phyloP scores from a whole-genome alignment of 53 echinoderm and acorn worm species.

The Patiria pectinifera region DNA sequence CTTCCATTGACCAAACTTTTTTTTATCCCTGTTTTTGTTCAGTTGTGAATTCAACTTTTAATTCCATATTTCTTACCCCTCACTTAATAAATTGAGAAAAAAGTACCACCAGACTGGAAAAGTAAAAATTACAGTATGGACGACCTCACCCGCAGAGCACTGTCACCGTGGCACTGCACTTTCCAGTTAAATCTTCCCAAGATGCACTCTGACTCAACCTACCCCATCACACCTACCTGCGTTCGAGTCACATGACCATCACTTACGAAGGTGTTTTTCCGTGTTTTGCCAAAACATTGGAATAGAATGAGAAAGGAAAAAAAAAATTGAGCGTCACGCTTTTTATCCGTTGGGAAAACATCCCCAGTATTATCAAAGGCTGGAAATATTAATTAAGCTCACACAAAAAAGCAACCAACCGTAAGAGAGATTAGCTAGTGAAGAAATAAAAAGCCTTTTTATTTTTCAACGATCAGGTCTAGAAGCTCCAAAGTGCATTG shows the following conservation, averaged over 20 bases:
- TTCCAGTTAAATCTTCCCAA: background rate
- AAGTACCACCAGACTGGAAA: background rate
- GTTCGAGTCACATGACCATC: conserved; percentile 4
- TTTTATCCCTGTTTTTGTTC: background rate
- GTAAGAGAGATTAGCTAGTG: background rate
- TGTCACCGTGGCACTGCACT: background rate
- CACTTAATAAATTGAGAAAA: background rate
- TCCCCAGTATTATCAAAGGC: background rate
- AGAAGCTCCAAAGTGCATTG: background rate
- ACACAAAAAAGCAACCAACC: background rate
- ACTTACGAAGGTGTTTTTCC: background rate
- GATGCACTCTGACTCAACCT: background rate
- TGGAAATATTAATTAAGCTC: conserved; percentile 20
- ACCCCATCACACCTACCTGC: background rate
- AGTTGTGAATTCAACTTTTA: background rate
- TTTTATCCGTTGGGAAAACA: conserved; percentile 24
- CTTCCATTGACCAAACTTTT: background rate
- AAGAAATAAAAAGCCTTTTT: background rate
- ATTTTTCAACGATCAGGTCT: background rate
- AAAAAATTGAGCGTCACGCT: background rate
- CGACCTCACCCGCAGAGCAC: background rate
- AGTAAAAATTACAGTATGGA: background rate
- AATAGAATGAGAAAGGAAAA: background rate
- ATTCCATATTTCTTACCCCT: background rate
- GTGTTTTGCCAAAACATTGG: background rate